Evolutionary conservation across 2,113 vertebrate genomes (phyloP).

Genomic region (Alaudala cheleensis): DNA sequence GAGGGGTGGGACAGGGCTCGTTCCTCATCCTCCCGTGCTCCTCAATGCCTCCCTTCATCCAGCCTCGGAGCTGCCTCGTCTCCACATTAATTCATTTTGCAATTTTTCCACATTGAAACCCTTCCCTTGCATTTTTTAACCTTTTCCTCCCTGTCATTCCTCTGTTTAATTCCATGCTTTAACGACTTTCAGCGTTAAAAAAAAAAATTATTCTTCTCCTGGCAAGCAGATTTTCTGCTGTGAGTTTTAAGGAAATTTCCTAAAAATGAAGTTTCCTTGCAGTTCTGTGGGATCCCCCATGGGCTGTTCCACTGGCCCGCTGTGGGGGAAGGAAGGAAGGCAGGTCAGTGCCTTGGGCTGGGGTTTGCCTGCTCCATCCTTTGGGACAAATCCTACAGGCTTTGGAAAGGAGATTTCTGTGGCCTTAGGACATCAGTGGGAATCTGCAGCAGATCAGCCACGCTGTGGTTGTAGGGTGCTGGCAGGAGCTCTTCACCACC

Average conservation of each 20-base stretch:
- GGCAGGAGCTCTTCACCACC: neutral
- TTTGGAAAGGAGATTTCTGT: neutral
- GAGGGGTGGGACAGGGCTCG: neutral
- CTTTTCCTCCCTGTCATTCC: neutral
- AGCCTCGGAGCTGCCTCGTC: neutral
- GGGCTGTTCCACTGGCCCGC: rapidly evolving
- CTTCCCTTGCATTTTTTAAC: neutral
- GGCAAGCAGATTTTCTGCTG: neutral
- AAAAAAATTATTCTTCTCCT: rapidly evolving
- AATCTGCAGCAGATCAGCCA: neutral
- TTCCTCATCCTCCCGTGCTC: neutral
- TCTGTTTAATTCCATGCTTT: neutral
- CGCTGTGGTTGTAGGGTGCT: neutral
- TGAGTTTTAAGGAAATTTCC: neutral
- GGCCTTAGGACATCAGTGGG: neutral
- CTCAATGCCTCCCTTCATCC: constrained; percentile 10
- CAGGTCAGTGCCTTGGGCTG: neutral
- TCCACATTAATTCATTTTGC: neutral
- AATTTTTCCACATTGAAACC: neutral
- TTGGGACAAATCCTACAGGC: neutral
- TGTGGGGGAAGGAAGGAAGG: neutral
- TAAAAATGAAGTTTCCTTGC: neutral
- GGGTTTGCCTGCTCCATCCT: neutral
- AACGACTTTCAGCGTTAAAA: neutral
- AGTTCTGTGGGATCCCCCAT: neutral